phyloP scores from a whole-genome alignment of 2,797 vertebrate species.

The Sparus aurata region DNA sequence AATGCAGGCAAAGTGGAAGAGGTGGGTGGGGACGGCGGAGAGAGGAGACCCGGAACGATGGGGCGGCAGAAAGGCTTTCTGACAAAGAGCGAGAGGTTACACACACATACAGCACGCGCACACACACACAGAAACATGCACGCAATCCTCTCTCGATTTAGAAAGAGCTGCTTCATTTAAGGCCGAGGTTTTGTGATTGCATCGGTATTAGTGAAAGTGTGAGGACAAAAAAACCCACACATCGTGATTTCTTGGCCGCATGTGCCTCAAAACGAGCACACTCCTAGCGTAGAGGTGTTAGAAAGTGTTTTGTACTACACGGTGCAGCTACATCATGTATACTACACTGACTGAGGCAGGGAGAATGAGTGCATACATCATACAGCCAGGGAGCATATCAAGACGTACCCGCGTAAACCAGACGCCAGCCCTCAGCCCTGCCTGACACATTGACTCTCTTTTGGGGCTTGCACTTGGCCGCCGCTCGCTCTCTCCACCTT shows the following conservation, averaged over 20 bases:
- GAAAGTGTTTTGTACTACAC: background rate
- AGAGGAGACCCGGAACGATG: constrained; percentile 18
- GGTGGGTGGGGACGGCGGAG: constrained; percentile 16
- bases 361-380: constrained; percentile 6
- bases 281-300: background rate
- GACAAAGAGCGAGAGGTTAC: constrained; percentile 17
- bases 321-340: background rate
- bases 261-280: background rate
- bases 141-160: constrained; percentile 1
- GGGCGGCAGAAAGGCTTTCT: constrained; percentile 42
- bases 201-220: constrained; percentile 5
- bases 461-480: constrained; percentile 25
- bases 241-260: constrained; percentile 16
- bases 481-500: constrained; percentile 52
- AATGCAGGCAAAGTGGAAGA: constrained; percentile 17
- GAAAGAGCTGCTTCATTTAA: constrained; percentile 7
- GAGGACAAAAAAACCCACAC: background rate
- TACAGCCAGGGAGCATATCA: background rate
- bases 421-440: constrained; percentile 25
- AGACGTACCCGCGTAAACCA: constrained; percentile 22
- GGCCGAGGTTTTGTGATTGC: constrained; percentile 10
- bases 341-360: background rate
- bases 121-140: constrained; percentile 19
- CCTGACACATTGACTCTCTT: constrained; percentile 51
- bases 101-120: constrained; percentile 11